Base-by-base conservation (phyloP, 1,140 invertebrate species). In the Orchestia grillus region DNA sequence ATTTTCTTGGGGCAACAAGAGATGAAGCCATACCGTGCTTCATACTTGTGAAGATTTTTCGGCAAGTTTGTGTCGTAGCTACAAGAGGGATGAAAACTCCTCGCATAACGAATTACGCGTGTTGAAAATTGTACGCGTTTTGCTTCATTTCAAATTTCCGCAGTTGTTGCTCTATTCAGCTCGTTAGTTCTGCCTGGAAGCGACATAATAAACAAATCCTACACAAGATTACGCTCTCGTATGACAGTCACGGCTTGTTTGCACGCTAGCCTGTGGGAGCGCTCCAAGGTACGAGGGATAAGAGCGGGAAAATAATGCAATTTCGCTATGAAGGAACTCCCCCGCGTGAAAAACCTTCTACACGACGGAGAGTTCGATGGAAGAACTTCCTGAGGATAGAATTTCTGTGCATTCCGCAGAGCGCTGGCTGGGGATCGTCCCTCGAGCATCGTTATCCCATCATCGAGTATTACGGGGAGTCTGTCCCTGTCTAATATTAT, bases 391-490 rank as follows among this genome's bases (percentile, higher is more conserved):
- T 36, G 11, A 36, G 62, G 62, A 77, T 77, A 77, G 62, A 77
- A 77, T 77, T 77, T 90, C 88, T 36, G 88, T 42, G 88, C 88
- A 90, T 90, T 44, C 88, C 88, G 42, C 43, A 42, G 88, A 90
- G 41, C 43, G 62, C 62, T 77, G 62, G 62, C 62, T 3, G 88
- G 88, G 88, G 43, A 42, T 90, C 42, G 11, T 90, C 88, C 43
- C 88, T 90, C 88, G 88, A 42, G 88, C 88, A 90, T 90, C 88
- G 88, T 90, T 90, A 90, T 90, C 88, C 88, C 88, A 90, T 90
- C 88, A 90, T 90, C 88, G 88, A 44, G 88, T 41, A 44, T 90
- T 41, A 90, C 88, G 88, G 88, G 8, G 88, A 90, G 88, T 41
- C 41, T 41, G 88, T 90, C 88, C 88, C 88, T 90, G 43, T 42